These are phyloP conservation scores for Microcaecilia unicolor DNA, from an alignment of 2,797 vertebrate species.

Conservation along the genomic window DNA sequence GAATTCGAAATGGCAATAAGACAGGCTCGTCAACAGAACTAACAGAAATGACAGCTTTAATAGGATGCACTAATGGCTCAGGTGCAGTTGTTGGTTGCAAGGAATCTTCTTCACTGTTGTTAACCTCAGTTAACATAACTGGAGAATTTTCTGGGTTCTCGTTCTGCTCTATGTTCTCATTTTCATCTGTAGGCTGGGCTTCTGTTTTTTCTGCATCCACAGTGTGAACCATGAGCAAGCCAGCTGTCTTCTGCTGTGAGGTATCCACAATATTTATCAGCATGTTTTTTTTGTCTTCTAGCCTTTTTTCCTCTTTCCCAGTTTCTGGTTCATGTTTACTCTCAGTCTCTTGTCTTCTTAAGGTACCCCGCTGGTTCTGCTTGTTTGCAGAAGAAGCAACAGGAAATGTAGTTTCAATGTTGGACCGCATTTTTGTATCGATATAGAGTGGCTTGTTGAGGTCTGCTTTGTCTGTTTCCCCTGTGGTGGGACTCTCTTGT, in stretches of 20 bases:
- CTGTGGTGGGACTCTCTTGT: conserved; percentile 70
- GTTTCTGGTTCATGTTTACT: conserved; percentile 73
- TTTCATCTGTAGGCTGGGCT: conserved; percentile 49
- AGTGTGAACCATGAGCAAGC: conserved; percentile 90
- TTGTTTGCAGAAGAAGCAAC: conserved; percentile 56
- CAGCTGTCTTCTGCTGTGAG: conserved; percentile 74
- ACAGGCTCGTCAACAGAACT: conserved; percentile 82
- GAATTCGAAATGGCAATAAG: conserved; percentile 85
- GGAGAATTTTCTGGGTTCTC: conserved; percentile 43
- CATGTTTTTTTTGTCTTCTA: conserved; percentile 76
- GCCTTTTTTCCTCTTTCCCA: conserved; percentile 59
- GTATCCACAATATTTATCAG: conserved; percentile 67
- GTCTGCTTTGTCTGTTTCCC: conserved; percentile 71
- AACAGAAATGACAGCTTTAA: conserved; percentile 69
- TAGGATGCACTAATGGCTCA: conserved; percentile 39
- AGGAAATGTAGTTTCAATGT: conserved; percentile 69
- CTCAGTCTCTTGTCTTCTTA: conserved; percentile 78
- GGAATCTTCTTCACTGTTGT: conserved; percentile 46
- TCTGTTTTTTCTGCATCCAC: conserved; percentile 57
- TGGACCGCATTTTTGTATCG: conserved; percentile 88
- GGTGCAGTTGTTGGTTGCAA: conserved; percentile 40
- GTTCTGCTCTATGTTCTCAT: conserved; percentile 33
- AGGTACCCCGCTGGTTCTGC: conserved; percentile 59
- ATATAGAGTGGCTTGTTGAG: conserved; percentile 93
- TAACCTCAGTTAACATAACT: conserved; percentile 54